Percentiles rank a stretch among this genome's conserved stretches.
Conservation (phyloP, 2,888 invertebrate genomes). For the Lasioglossum figueresi region DNA sequence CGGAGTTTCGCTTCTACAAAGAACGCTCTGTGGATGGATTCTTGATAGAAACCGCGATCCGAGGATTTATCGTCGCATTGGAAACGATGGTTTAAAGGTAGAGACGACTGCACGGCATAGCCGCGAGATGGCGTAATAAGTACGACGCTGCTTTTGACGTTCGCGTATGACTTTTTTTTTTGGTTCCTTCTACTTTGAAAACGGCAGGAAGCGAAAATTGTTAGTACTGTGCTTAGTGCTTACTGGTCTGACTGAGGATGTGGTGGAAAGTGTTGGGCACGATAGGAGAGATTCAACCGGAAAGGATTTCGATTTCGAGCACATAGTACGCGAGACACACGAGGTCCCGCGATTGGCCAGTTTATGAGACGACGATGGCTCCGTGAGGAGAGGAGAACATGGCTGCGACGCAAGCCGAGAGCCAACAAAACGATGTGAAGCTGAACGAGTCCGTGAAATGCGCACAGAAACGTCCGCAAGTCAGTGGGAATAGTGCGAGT, state of each 20-base stretch:
- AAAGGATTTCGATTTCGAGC: slow-evolving; percentile 69
- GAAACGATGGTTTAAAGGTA: slow-evolving; percentile 35
- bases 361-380: slow-evolving; percentile 79
- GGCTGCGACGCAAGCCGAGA: slow-evolving; percentile 94
- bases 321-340: slow-evolving; percentile 73
- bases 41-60: not conserved
- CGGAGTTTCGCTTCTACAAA: not conserved
- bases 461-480: slow-evolving; percentile 86
- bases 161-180: slow-evolving; percentile 72
- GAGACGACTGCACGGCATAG: slow-evolving; percentile 18
- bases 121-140: slow-evolving; percentile 78
- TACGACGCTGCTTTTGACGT: slow-evolving; percentile 81
- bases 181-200: slow-evolving; percentile 70
- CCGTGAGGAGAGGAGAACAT: slow-evolving; percentile 86
- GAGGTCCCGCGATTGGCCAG: slow-evolving; percentile 79
- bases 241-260: slow-evolving; percentile 73
- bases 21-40: not conserved
- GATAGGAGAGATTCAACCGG: slow-evolving; percentile 65
- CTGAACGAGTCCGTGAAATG: slow-evolving; percentile 78
- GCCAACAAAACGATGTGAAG: slow-evolving; percentile 90
- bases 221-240: slow-evolving; percentile 57
- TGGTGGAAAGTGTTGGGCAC: slow-evolving; percentile 72
- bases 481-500: slow-evolving; percentile 83
- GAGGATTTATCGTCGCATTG: slow-evolving; percentile 46
- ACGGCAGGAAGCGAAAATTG: slow-evolving; percentile 72